A percentile compares a stretch with the other conserved stretches of the same genome.
Conservation (phyloP, 2,888 invertebrate species). For the Conistra vaccinii region DNA sequence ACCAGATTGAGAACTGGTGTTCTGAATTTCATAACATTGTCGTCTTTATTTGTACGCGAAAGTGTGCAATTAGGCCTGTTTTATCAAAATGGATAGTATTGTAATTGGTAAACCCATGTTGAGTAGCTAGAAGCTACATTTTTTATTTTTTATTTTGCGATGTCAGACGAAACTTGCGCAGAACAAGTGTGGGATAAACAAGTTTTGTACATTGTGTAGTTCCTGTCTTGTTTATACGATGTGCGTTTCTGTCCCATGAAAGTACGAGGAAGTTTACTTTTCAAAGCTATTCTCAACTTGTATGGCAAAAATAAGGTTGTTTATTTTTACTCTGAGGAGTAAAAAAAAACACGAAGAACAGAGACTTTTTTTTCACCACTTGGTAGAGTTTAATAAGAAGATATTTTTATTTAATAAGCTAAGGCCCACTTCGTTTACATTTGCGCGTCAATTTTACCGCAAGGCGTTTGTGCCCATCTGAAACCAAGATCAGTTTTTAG, state of each 20-base stretch:
- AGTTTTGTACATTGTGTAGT: conserved; percentile 48
- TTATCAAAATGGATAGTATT: not conserved
- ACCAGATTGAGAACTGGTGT: conserved; percentile 55
- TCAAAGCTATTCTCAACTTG: conserved; percentile 20
- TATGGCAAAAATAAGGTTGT: conserved; percentile 13
- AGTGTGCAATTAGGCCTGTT: conserved; percentile 29
- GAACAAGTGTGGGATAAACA: conserved; percentile 50
- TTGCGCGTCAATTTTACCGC: not conserved
- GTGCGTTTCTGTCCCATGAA: conserved; percentile 36
- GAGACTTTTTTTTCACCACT: not conserved
- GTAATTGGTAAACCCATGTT: not conserved
- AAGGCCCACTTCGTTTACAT: not conserved
- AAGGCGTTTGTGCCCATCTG: not conserved
- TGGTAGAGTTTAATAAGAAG: not conserved
- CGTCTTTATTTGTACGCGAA: conserved; percentile 41
- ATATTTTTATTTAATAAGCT: not conserved
- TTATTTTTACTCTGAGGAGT: conserved; percentile 1
- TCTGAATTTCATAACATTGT: conserved; percentile 59
- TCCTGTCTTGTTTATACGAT: conserved; percentile 45
- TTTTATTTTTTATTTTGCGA: conserved; percentile 30
- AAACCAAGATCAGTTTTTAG: not conserved
- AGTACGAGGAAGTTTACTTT: conserved; percentile 34
- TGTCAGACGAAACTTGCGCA: conserved; percentile 32
- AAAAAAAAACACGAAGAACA: too few relatives aligned
- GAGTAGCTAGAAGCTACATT: conserved; percentile 8